Base-by-base conservation (phyloP, 2,113 vertebrate species). In the Ictalurus punctatus region DNA sequence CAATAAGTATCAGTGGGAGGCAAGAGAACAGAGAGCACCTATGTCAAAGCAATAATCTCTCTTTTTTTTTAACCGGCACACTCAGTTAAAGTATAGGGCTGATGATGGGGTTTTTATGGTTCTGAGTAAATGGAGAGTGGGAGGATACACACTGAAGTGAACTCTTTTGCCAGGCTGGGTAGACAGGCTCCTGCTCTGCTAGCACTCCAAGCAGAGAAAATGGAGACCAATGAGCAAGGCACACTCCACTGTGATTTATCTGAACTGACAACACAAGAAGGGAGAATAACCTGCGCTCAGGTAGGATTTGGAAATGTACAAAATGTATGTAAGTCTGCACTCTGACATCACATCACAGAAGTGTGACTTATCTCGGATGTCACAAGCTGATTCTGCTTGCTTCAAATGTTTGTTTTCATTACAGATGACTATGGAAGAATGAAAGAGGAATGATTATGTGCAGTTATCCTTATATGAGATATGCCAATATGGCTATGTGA, bases 1-100 rank as follows among this genome's bases (percentile, higher is more conserved):
- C 87, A 94, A 56, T 89, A 93, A 94, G 91, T 88, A 95, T 96
- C 95, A 87, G 94, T 94, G 91, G 92, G 94, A 92, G 89, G 93
- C 91, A 92, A 90, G 90, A 91, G 86, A 80, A 93, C 88, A 30
- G 95, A 94, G 91, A 91, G 83, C 91, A 89, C 94, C 90, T 91
- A 92, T 94, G 93, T 90, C 95, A 94, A 81, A 59, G 48, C 71
- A 87, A n/a, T 67, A 86, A 90, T 79, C 44, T 52, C 13, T 79
- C 12, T 78, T 48, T 14, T 52, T 12, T 21, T 44, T 44, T 44
- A 44, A 94, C 78, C 34, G 19, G 30, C 79, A 79, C 86, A 58
- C 56, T 74, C 59, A 74, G 52, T n/a, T 58, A 59, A 52, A 69
- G 59, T 34, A 63, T 10, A 14, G 52, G 30, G 54, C 23, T 81